phyloP scores from a whole-genome alignment of 2,113 vertebrate species.

The Micromys minutus region DNA sequence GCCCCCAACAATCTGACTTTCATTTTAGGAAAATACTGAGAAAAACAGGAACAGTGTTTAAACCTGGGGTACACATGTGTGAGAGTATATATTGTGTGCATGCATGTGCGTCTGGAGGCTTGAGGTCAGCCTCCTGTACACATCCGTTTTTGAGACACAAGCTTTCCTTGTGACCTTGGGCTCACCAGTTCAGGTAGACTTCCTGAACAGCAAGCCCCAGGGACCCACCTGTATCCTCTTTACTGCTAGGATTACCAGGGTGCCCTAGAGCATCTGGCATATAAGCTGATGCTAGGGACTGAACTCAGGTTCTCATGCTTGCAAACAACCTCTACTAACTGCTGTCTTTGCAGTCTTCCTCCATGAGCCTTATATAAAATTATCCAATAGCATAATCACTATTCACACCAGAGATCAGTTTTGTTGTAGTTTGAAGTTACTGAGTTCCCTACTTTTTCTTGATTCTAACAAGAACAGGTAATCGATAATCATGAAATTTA shows the following conservation, averaged over 20 bases:
- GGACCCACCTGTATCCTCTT: background rate
- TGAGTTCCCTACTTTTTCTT: background rate
- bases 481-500: background rate
- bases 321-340: background rate
- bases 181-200: background rate
- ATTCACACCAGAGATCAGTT: background rate
- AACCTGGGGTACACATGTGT: background rate
- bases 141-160: background rate
- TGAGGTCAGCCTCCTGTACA: background rate
- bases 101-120: background rate
- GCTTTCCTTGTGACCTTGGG: background rate
- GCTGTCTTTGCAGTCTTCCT: background rate
- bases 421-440: background rate
- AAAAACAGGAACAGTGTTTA: background rate
- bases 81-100: background rate
- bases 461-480: background rate
- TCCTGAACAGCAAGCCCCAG: background rate
- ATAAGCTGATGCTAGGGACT: background rate
- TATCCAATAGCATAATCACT: background rate
- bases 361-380: background rate
- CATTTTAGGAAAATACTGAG: background rate
- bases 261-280: too few species aligned
- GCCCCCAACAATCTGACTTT: background rate
- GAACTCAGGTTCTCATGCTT: background rate
- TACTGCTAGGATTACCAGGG: background rate